Percentiles rank a stretch among this genome's conserved stretches.
These are phyloP conservation scores for Porites lutea DNA, from an alignment of 64 coral and sea anemone species.

Conservation along the genomic window DNA sequence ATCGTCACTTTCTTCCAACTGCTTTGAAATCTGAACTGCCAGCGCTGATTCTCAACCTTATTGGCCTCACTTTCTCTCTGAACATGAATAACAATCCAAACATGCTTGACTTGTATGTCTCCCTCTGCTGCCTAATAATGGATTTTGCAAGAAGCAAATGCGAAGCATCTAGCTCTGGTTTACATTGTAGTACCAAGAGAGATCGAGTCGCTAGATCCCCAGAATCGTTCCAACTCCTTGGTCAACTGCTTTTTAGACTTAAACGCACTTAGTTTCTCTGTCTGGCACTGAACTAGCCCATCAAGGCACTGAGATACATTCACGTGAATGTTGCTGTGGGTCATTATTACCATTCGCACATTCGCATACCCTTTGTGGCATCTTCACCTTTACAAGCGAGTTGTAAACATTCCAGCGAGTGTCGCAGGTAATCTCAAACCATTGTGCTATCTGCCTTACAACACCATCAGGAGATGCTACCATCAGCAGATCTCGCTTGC, in stretches of 20 bases:
- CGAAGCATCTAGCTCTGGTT: slow-evolving; percentile 72
- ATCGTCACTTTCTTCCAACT: slow-evolving; percentile 89
- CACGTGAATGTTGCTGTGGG: slow-evolving; percentile 76
- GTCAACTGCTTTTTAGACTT: slow-evolving; percentile 88
- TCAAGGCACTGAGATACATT: slow-evolving; percentile 68
- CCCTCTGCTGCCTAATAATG: slow-evolving; percentile 71
- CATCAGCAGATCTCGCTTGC: slow-evolving; percentile 79
- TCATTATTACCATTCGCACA: slow-evolving; percentile 79
- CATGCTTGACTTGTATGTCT: slow-evolving; percentile 67
- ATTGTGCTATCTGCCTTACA: slow-evolving; percentile 53
- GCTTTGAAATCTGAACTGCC: slow-evolving; percentile 88
- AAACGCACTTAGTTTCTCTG: slow-evolving; percentile 78
- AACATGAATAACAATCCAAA: slow-evolving; percentile 80
- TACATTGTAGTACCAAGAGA: slow-evolving; percentile 82
- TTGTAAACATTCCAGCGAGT: slow-evolving; percentile 20
- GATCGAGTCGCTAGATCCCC: slow-evolving; percentile 10
- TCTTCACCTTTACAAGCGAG: background rate
- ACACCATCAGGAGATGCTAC: slow-evolving; percentile 86
- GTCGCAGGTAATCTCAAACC: slow-evolving; percentile 68
- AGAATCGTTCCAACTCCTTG: slow-evolving; percentile 67
- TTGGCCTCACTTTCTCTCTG: slow-evolving; percentile 51
- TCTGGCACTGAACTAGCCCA: slow-evolving; percentile 53
- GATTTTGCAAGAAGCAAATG: slow-evolving; percentile 83
- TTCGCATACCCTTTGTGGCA: slow-evolving; percentile 37
- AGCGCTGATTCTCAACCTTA: slow-evolving; percentile 6